Base-by-base conservation (phyloP, 2,888 invertebrate genomes). In the Cheilosia vulpina region DNA sequence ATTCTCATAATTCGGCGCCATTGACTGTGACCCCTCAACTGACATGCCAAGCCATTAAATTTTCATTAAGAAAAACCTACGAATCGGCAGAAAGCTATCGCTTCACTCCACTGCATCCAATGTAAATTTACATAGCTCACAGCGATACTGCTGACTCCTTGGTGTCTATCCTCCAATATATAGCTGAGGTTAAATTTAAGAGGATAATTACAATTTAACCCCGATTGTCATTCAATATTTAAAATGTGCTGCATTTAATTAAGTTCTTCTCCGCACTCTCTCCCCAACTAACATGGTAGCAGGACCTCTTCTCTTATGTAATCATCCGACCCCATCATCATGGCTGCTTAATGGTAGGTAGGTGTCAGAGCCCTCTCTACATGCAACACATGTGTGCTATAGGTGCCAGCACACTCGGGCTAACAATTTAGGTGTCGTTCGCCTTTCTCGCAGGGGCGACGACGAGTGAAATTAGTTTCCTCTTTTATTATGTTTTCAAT, bases 401-500 rank as follows among this genome's bases (percentile, higher is more conserved):
- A 31, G 31, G 9, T 31, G 31, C 9, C 9, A 2, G 31, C 52
- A 47, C 41, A 57, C n/a, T 58, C 52, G 21, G 58, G 41, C 31
- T 72, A 17, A 43, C 58, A 84, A 71, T 80, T 80, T 43, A 65
- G 65, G 31, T 38, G 83, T 69, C 79, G 31, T 75, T 71, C 41
- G 53, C 45, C 75, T 58, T 34, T 15, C 21, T 38, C 5, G 2
- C 13, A 19, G 57, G 17, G 9, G 4, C 27, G 38, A 21, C 17
- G 62, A 63, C 34, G 75, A 75, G 47, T 66, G 69, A 79, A 84
- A 84, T 84, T 76, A 76, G 84, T 84, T 84, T 80, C 71, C 58
- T 53, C 84, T 75, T 84, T 80, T 84, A 76, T 79, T 84, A 84
- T 80, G 75, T 71, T 80, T 84, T 84, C 84, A 84, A 84, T 84